phyloP scores from a whole-genome alignment of 2,113 vertebrate species.

The Ifrita kowaldi region DNA sequence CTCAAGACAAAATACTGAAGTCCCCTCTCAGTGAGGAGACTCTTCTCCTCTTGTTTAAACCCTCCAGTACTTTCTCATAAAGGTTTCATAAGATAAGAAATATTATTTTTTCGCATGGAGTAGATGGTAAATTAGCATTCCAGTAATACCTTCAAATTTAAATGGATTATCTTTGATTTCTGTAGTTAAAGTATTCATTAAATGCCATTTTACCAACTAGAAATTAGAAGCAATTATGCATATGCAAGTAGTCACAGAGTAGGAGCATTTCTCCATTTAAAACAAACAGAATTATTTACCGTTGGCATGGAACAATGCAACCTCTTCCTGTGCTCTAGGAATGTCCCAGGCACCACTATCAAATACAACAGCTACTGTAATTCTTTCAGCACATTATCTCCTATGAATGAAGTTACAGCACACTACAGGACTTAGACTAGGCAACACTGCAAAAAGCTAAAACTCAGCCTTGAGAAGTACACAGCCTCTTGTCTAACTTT shows the following conservation, averaged over 20 bases:
- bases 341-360: neutral
- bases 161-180: constrained; percentile 7
- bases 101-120: neutral
- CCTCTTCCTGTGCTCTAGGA: neutral
- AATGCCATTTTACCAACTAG: neutral
- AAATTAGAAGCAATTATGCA: constrained; percentile 18
- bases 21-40: neutral
- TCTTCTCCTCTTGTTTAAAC: neutral
- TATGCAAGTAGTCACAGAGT: neutral
- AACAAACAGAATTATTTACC: neutral
- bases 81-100: neutral
- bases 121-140: neutral
- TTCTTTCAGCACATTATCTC: neutral
- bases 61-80: neutral
- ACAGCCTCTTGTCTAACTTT: neutral
- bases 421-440: neutral
- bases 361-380: neutral
- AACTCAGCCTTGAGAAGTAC: neutral
- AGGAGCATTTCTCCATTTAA: neutral
- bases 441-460: neutral
- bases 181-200: neutral
- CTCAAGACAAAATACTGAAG: neutral
- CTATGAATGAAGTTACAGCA: neutral
- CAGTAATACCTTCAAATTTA: neutral
- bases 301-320: neutral